Conservation (phyloP, 1,140 invertebrate species). For the Chironomus tepperi region DNA sequence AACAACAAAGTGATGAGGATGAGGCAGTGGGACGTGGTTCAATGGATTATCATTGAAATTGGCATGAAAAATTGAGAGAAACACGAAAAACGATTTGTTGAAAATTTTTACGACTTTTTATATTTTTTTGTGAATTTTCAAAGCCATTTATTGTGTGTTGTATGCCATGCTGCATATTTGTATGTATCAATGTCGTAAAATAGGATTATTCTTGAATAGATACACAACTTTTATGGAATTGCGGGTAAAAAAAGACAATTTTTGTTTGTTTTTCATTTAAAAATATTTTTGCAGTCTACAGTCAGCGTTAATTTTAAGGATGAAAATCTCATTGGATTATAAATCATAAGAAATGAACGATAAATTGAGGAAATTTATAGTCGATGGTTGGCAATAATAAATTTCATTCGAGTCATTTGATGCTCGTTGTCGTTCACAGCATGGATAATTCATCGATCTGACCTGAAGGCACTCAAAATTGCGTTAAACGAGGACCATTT, state of each 20-base stretch:
- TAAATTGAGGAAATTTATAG: constrained; percentile 7
- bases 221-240: background rate
- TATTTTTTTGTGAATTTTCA: background rate
- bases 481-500: background rate
- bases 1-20: background rate
- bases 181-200: constrained; percentile 19
- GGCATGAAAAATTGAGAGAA: background rate
- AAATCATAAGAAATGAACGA: constrained; percentile 14
- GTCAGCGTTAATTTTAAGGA: background rate
- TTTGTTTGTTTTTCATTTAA: background rate
- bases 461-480: background rate
- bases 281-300: background rate
- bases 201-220: constrained; percentile 17
- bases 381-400: background rate
- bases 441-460: background rate
- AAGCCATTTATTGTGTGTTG: background rate
- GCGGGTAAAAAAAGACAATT: background rate
- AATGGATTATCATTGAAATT: background rate
- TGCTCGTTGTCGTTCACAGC: background rate
- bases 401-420: constrained; percentile 18
- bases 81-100: constrained; percentile 23
- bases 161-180: background rate
- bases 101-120: constrained; percentile 19
- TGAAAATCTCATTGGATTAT: no score
- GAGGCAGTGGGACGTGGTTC: background rate